phyloP scores from a whole-genome alignment of 2,113 vertebrate genomes.

The Picathartes gymnocephalus region DNA sequence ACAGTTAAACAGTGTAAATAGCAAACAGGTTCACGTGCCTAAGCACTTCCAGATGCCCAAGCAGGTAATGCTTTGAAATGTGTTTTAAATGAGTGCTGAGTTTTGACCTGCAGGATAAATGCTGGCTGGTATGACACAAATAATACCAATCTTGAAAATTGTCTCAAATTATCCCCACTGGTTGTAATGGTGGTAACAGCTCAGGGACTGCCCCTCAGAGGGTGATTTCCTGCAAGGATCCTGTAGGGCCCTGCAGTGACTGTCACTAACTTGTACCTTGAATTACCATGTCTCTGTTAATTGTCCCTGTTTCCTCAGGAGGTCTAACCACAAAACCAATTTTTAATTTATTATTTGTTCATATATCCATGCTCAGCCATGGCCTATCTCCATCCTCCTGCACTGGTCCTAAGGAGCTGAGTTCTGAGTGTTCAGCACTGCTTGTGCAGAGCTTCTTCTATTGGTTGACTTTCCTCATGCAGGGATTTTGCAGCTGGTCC shows the following conservation, averaged over 20 bases:
- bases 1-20: constrained; percentile 23
- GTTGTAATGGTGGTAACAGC: not conserved
- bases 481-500: not conserved
- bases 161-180: constrained; percentile 51
- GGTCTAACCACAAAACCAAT: not conserved
- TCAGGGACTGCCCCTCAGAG: not conserved
- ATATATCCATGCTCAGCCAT: not conserved
- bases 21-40: constrained; percentile 15
- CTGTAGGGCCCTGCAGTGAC: not conserved
- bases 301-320: not conserved
- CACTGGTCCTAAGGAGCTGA: not conserved
- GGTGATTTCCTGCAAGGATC: constrained; percentile 30
- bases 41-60: constrained; percentile 68
- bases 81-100: constrained; percentile 43
- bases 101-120: constrained; percentile 63
- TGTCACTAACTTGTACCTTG: not conserved
- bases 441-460: not conserved
- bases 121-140: constrained; percentile 45
- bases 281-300: not conserved
- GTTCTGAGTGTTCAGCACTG: not conserved
- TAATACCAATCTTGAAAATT: constrained; percentile 45
- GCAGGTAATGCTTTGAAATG: constrained; percentile 67
- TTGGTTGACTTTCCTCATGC: not conserved
- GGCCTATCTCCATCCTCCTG: not conserved
- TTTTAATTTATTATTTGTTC: not conserved